Evolutionary conservation across 2,797 vertebrate species (phyloP), one percentile per base, ranked within the genome.

Genomic region (Cichlasoma orientale): DNA sequence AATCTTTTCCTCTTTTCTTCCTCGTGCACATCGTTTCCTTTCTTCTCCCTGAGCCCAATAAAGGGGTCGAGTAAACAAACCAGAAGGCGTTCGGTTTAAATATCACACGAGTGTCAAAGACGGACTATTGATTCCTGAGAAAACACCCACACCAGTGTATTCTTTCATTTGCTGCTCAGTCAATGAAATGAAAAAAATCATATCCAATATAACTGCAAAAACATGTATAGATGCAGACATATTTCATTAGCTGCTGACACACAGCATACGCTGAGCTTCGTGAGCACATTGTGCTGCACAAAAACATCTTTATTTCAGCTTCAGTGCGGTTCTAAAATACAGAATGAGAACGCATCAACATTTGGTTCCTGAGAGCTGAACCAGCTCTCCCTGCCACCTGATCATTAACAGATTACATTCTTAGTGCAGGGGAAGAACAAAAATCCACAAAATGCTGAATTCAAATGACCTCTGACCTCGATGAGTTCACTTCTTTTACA

Each of bases 241-340:
- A 27, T 86, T 79, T 87, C 83, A 91, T 90, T 84, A 88, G 85
- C 59, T 80, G 79, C 56, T 78, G 89, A 87, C 79, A 69, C 57
- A 56, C 55, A 63, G 63, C 36, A 56, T 84, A 21, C 13, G 19
- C 12, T 31, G 19, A 56, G 13, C 13, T 14, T 44, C 41, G 4
- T 5, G 1, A 44, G 5, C 14, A 44, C 14, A 5, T 6, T 16
- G 4, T 44, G 12, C 12, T 12, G 12, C 11, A 13, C 38, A 41
- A 4, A 41, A 13, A 41, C 13, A 13, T 41, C 38, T 41, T 41
- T 41, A 41, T 41, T 66, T 44, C 1, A 41, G 9, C 25, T 5
- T 4, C 18, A 56, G 4, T 3, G 14, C 4, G 7, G 16, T 1
- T 3, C 8, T 7, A 29, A 56, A 56, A 1, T 13, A 56, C 54